A percentile compares a stretch with the other conserved stretches of the same genome.
These are phyloP conservation scores for Theristicus caerulescens DNA, from an alignment of 2,113 vertebrate species.

Conservation along the genomic window DNA sequence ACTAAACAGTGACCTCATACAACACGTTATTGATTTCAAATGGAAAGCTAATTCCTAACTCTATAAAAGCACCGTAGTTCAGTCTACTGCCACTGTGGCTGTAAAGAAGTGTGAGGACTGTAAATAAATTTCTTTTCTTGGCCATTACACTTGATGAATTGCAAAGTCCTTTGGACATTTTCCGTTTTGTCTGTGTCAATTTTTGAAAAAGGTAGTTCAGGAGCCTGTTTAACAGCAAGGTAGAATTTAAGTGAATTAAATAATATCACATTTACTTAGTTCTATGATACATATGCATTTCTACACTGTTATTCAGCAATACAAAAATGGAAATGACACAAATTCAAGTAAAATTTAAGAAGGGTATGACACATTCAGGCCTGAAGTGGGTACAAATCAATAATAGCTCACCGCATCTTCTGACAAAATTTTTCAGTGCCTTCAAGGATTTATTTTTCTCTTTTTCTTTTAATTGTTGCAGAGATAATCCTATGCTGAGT, in stretches of 20 bases:
- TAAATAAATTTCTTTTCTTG: not conserved
- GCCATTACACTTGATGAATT: not conserved
- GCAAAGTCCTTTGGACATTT: not conserved
- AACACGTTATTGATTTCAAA: conserved; percentile 2
- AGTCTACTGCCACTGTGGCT: not conserved
- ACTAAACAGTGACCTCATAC: not conserved
- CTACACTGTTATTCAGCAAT: not conserved
- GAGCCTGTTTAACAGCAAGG: not conserved
- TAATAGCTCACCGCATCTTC: not conserved
- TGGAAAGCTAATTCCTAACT: conserved; percentile 13
- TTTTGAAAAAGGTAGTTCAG: not conserved
- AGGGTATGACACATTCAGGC: not conserved
- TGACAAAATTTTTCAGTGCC: not conserved
- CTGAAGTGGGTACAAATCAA: not conserved
- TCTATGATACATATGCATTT: not conserved
- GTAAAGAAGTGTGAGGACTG: not conserved
- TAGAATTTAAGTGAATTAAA: not conserved
- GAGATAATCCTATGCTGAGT: not conserved
- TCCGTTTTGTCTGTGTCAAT: not conserved
- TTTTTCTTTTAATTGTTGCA: not conserved
- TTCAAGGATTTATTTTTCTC: not conserved
- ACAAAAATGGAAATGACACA: not conserved
- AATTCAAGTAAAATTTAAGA: not conserved
- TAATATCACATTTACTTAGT: not conserved
- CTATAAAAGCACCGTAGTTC: not conserved